Evolutionary conservation across 2,888 invertebrate genomes (phyloP).

Genomic region (Dexiosoma caninum): DNA sequence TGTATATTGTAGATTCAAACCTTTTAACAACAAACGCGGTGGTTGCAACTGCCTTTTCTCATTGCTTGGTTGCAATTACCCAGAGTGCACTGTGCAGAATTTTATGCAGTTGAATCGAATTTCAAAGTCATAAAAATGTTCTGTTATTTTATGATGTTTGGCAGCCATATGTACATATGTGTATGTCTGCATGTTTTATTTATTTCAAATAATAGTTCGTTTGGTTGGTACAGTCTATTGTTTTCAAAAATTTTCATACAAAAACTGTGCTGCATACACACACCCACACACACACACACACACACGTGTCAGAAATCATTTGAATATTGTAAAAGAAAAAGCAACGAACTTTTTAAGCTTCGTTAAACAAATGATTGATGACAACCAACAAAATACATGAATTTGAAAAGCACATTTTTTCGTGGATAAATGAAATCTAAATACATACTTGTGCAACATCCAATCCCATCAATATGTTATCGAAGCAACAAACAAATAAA

Average conservation of each 20-base stretch:
- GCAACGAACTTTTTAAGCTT: slow-evolving; percentile 55
- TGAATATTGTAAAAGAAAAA: neutral
- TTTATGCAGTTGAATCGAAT: neutral
- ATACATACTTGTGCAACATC: slow-evolving; percentile 4
- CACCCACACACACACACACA: neutral
- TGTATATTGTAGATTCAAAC: too few relatives aligned
- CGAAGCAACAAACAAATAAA: slow-evolving; percentile 11
- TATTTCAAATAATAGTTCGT: neutral
- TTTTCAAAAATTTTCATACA: slow-evolving; percentile 4
- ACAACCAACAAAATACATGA: slow-evolving; percentile 45
- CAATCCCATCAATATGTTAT: slow-evolving; percentile 24
- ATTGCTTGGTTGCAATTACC: too few relatives aligned
- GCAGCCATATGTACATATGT: slow-evolving; percentile 36
- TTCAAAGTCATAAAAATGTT: slow-evolving; percentile 18
- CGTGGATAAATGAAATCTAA: neutral
- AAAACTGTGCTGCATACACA: neutral
- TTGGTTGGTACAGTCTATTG: neutral
- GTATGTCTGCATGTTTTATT: slow-evolving; percentile 5
- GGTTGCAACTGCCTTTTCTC: too few relatives aligned
- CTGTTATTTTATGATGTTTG: slow-evolving; percentile 40
- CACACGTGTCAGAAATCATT: neutral
- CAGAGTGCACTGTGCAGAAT: too few relatives aligned
- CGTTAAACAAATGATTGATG: slow-evolving; percentile 58
- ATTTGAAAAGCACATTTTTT: slow-evolving; percentile 67
- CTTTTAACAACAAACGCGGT: too few relatives aligned